Conservation (phyloP, 2,797 vertebrate genomes). For the Chaunax sp. region DNA sequence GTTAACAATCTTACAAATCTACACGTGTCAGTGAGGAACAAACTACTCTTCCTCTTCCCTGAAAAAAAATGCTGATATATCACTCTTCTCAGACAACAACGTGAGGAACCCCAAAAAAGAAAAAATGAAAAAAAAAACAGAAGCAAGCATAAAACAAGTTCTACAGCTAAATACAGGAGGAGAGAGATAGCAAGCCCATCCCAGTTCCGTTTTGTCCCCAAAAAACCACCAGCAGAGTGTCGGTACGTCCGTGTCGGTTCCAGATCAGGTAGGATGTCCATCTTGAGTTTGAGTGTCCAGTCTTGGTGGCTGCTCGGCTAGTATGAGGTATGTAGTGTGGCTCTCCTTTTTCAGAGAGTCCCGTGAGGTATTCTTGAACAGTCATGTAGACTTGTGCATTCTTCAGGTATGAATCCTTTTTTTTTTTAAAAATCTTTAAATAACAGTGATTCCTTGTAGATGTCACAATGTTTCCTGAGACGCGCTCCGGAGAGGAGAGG, state of each 20-base stretch:
- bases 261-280: conserved; percentile 53
- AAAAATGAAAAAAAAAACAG: conserved; percentile 17
- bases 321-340: conserved; percentile 79
- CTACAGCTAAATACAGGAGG: conserved; percentile 62
- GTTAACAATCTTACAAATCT: conserved; percentile 43
- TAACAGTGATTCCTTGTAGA: conserved; percentile 65
- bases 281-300: conserved; percentile 40
- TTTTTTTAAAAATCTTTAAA: conserved; percentile 45
- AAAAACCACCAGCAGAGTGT: conserved; percentile 63
- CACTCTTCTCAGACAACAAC: conserved; percentile 56
- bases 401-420: conserved; percentile 65
- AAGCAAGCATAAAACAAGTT: conserved; percentile 56
- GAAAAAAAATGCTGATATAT: conserved; percentile 58
- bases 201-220: conserved; percentile 59
- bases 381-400: conserved; percentile 71
- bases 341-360: conserved; percentile 73
- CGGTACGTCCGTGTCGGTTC: conserved; percentile 45
- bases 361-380: conserved; percentile 79
- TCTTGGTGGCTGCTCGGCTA: conserved; percentile 64
- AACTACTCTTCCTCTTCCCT: conserved; percentile 56
- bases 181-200: conserved; percentile 48
- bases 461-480: conserved; percentile 80
- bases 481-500: conserved; percentile 60
- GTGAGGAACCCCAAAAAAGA: conserved; percentile 15
- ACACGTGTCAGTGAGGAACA: conserved; percentile 48